Percentiles rank a stretch among this genome's conserved stretches.
These are phyloP conservation scores for Zygothrica quintamaculata DNA, from an alignment of 2,888 invertebrate species.

Conservation along the genomic window DNA sequence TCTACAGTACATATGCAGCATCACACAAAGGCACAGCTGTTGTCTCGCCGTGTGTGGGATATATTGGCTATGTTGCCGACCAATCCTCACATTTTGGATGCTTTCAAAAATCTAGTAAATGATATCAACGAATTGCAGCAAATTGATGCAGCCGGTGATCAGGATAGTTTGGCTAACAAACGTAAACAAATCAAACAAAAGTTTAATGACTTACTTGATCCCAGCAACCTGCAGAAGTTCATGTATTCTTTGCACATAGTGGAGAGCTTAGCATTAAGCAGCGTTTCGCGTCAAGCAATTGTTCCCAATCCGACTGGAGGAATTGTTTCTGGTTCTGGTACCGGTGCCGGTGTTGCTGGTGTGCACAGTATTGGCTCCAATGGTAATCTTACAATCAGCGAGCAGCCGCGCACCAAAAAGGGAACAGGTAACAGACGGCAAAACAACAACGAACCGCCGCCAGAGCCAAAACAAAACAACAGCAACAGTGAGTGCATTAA, in stretches of 20 bases:
- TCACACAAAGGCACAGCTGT: constrained; percentile 94
- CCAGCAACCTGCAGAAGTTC: constrained; percentile 95
- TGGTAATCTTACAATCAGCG: constrained; percentile 63
- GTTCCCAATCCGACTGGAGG: constrained; percentile 37
- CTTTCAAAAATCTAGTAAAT: constrained; percentile 89
- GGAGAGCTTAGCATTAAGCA: constrained; percentile 87
- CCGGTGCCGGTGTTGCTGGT: constrained; percentile 12
- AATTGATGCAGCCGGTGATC: constrained; percentile 46
- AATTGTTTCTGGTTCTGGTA: constrained; percentile 32
- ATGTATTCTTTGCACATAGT: constrained; percentile 98
- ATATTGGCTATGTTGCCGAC: constrained; percentile 96
- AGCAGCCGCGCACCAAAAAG: constrained; percentile 67
- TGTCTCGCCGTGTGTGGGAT: constrained; percentile 97
- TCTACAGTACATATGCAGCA: constrained; percentile 86
- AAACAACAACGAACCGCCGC: constrained; percentile 68
- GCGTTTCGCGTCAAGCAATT: constrained; percentile 58
- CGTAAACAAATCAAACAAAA: constrained; percentile 83
- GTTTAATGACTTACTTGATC: constrained; percentile 91
- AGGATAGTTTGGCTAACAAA: constrained; percentile 78
- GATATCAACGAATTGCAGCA: constrained; percentile 78
- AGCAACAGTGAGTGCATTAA: constrained; percentile 54
- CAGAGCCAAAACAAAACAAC: constrained; percentile 60
- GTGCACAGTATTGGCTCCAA: constrained; percentile 40
- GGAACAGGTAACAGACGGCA: constrained; percentile 54
- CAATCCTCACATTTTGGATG: constrained; percentile 91